Conservation (phyloP, 2,113 vertebrate genomes). For the Daphoenositta chrysoptera region DNA sequence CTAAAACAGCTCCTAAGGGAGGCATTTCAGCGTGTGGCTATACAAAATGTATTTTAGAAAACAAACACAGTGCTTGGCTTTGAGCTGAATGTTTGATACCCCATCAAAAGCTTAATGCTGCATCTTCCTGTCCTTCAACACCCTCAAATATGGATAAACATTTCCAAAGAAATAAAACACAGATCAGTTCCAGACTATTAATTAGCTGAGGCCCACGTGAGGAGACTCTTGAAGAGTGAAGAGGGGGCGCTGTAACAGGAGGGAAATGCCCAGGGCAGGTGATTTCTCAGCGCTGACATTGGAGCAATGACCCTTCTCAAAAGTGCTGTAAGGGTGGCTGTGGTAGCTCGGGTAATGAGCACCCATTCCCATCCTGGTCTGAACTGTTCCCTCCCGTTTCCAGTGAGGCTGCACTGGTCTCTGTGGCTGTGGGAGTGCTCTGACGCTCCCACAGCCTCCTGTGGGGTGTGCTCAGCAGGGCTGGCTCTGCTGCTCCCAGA, state of each 20-base stretch:
- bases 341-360: not conserved
- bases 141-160: accelerated
- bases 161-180: no score
- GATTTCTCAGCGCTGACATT: accelerated
- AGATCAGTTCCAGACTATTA: not conserved
- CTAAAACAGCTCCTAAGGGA: not conserved
- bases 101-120: not conserved
- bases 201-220: not conserved
- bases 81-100: not conserved
- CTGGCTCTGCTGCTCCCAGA: not conserved
- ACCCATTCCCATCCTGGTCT: accelerated
- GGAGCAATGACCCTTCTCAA: not conserved
- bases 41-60: not conserved
- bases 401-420: not conserved
- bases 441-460: not conserved
- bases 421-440: not conserved
- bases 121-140: not conserved
- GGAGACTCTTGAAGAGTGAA: not conserved
- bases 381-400: not conserved
- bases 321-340: accelerated
- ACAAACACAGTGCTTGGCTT: not conserved
- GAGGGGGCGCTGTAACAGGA: not conserved
- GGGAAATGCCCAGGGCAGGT: not conserved
- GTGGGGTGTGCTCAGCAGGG: not conserved
- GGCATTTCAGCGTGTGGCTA: not conserved